These are phyloP conservation scores for Suillia variegata DNA, from an alignment of 2,888 invertebrate genomes.

Conservation along the genomic window DNA sequence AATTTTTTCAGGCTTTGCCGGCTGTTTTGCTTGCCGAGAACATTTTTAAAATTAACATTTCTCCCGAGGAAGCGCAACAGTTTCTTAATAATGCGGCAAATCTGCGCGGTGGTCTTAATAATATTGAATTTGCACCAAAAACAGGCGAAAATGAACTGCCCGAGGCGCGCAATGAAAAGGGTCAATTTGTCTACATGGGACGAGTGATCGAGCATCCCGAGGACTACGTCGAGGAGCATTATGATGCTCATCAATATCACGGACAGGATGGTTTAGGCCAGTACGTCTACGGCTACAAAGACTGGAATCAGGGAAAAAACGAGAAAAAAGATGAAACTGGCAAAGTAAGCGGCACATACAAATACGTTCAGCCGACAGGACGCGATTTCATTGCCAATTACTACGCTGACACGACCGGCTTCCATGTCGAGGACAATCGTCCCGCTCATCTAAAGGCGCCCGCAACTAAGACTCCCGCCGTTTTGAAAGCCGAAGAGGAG, in stretches of 20 bases:
- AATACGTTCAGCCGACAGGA: constrained; percentile 67
- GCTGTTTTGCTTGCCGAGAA: constrained; percentile 56
- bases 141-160: constrained; percentile 64
- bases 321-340: constrained; percentile 73
- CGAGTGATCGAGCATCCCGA: constrained; percentile 69
- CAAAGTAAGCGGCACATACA: constrained; percentile 73
- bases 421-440: constrained; percentile 78
- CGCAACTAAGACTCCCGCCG: constrained; percentile 72
- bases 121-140: constrained; percentile 65
- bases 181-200: constrained; percentile 62
- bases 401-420: constrained; percentile 77
- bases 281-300: constrained; percentile 74
- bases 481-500: constrained; percentile 71
- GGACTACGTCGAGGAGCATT: constrained; percentile 73
- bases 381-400: constrained; percentile 64
- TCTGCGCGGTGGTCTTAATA: constrained; percentile 57
- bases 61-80: constrained; percentile 64
- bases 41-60: constrained; percentile 63
- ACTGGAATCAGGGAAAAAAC: constrained; percentile 75
- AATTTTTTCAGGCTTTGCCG: constrained; percentile 38
- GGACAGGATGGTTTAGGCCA: constrained; percentile 75
- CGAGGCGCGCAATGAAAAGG: constrained; percentile 54
- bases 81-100: constrained; percentile 57
- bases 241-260: constrained; percentile 73
- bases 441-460: constrained; percentile 69